A percentile compares a stretch with the other conserved stretches of the same genome.
These are phyloP conservation scores for Agrilus planipennis DNA, from an alignment of 1,140 invertebrate species.

Conservation along the genomic window DNA sequence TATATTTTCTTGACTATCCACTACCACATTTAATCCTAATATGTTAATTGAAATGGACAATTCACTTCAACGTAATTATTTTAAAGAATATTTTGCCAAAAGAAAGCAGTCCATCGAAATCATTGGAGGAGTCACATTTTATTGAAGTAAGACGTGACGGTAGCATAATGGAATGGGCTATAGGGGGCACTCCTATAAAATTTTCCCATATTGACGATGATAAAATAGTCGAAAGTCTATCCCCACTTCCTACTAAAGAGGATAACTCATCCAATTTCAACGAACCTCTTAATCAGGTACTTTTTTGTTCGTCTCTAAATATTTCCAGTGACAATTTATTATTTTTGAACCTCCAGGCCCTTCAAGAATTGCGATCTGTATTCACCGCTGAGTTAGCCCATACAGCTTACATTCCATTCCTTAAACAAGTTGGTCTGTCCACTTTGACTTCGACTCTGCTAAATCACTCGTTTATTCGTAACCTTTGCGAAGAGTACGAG, in stretches of 20 bases:
- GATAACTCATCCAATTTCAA: constrained; percentile 25
- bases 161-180: constrained; percentile 40
- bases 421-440: constrained; percentile 60
- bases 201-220: constrained; percentile 24
- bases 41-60: background rate
- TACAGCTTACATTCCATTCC: constrained; percentile 67
- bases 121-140: constrained; percentile 29
- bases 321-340: background rate
- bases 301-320: background rate
- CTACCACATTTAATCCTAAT: too few species aligned
- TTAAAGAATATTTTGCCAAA: background rate
- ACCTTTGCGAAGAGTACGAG: constrained; percentile 62
- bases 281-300: constrained; percentile 7
- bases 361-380: constrained; percentile 67
- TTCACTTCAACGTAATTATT: background rate
- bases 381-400: constrained; percentile 77
- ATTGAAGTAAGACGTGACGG: constrained; percentile 44
- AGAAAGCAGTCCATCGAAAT: constrained; percentile 3
- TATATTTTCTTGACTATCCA: too few species aligned
- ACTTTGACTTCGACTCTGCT: constrained; percentile 58
- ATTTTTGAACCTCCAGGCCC: constrained; percentile 36
- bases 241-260: constrained; percentile 34
- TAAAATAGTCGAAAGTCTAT: constrained; percentile 38
- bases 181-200: constrained; percentile 37
- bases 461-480: constrained; percentile 64